Conservation (phyloP, 2,888 invertebrate species). For the Epirrita christyi region DNA sequence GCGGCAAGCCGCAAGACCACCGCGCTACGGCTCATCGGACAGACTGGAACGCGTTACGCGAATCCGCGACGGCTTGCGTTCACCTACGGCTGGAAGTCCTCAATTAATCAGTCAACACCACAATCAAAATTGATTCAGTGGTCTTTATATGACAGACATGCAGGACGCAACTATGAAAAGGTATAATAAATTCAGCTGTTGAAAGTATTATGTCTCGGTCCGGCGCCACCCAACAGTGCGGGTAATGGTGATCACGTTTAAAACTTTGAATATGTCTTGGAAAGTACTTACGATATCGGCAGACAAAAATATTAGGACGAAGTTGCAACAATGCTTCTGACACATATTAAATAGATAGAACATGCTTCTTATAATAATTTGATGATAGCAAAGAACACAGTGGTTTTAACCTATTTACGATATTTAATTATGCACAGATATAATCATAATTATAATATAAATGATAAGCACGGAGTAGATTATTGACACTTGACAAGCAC, state of each 20-base stretch:
- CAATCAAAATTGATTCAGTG: constrained; percentile 39
- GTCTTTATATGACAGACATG: constrained; percentile 24
- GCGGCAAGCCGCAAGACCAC: constrained; percentile 73
- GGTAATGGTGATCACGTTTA: background rate
- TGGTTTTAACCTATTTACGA: too few relatives aligned
- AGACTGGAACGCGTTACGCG: constrained; percentile 64
- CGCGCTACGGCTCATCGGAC: constrained; percentile 82
- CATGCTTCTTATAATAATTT: too few relatives aligned
- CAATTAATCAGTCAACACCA: constrained; percentile 48
- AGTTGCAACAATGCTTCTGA: background rate
- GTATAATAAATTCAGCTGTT: background rate
- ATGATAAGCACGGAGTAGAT: constrained; percentile 8
- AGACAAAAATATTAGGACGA: too few relatives aligned
- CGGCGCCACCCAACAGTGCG: background rate
- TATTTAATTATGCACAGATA: too few relatives aligned
- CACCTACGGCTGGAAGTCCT: constrained; percentile 70
- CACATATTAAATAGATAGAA: background rate
- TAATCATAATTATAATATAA: too few relatives aligned
- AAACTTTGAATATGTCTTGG: background rate
- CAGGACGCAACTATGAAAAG: constrained; percentile 20
- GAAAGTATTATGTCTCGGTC: constrained; percentile 3
- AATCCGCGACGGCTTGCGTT: constrained; percentile 52
- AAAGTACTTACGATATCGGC: too few relatives aligned
- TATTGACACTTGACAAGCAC: constrained; percentile 26
- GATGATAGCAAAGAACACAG: too few relatives aligned